Evolutionary conservation across 2,113 vertebrate species (phyloP).

Genomic region (Meles meles): DNA sequence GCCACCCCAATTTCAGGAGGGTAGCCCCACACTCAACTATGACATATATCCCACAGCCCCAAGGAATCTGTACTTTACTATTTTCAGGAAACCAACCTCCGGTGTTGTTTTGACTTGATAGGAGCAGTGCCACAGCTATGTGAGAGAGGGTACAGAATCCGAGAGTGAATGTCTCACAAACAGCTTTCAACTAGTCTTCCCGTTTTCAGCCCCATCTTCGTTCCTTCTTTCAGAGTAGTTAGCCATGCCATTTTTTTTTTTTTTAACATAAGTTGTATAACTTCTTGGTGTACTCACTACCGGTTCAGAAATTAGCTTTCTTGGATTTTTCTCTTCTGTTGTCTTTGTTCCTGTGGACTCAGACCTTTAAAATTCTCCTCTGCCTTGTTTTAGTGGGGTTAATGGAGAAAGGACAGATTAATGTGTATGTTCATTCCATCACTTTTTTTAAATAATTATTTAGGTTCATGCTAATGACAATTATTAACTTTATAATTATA

Average conservation of each 20-base stretch:
- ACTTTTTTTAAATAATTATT: background rate
- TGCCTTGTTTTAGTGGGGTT: background rate
- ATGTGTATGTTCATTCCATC: background rate
- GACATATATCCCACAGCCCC: background rate
- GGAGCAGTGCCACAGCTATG: background rate
- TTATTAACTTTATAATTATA: background rate
- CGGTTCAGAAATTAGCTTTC: background rate
- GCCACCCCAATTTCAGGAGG: background rate
- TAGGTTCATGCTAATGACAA: background rate
- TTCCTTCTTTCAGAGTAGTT: background rate
- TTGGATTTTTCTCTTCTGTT: background rate
- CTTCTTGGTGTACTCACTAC: background rate
- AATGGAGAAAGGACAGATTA: background rate
- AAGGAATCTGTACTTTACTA: background rate
- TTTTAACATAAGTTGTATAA: background rate
- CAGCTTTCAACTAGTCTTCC: background rate
- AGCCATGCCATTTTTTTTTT: background rate
- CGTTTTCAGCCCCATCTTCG: background rate
- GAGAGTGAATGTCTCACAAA: background rate
- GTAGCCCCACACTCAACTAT: background rate
- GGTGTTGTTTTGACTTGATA: background rate
- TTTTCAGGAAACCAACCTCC: background rate
- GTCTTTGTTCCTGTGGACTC: background rate
- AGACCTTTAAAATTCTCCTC: background rate
- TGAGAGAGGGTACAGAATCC: background rate